These are phyloP conservation scores for Neotoxoptera formosana DNA, from an alignment of 1,140 invertebrate genomes.

Conservation along the genomic window DNA sequence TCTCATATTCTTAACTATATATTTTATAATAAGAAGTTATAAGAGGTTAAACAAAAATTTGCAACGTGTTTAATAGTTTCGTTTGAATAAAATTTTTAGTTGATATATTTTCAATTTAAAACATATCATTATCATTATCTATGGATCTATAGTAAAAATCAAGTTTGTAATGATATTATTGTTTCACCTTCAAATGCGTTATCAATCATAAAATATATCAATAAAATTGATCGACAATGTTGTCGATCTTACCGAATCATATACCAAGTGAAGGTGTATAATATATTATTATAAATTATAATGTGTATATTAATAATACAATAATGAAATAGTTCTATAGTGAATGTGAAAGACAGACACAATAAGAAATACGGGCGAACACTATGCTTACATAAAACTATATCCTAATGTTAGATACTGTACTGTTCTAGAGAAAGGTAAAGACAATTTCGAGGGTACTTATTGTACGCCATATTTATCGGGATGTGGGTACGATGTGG, in stretches of 20 bases:
- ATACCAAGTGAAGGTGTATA: neutral
- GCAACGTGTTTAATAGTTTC: neutral
- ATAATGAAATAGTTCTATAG: neutral
- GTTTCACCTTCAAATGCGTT: neutral
- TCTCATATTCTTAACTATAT: neutral
- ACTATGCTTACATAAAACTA: neutral
- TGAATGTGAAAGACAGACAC: neutral
- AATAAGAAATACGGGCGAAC: neutral
- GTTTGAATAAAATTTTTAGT: no score
- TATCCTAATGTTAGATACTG: neutral
- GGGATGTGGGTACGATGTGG: no score
- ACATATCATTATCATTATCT: no score
- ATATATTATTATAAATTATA: neutral
- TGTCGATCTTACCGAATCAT: neutral
- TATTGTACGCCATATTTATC: neutral
- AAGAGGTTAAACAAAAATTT: neutral
- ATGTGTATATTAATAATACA: neutral
- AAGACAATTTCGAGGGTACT: neutral
- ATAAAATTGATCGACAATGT: neutral
- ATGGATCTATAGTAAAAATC: neutral
- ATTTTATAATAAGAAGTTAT: neutral
- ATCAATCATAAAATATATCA: neutral
- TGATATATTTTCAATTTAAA: no score
- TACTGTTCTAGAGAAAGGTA: constrained; percentile 3
- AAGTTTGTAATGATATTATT: neutral